Evolutionary conservation across 2,113 vertebrate genomes (phyloP).

Genomic region (Craseonycteris thonglongyai): DNA sequence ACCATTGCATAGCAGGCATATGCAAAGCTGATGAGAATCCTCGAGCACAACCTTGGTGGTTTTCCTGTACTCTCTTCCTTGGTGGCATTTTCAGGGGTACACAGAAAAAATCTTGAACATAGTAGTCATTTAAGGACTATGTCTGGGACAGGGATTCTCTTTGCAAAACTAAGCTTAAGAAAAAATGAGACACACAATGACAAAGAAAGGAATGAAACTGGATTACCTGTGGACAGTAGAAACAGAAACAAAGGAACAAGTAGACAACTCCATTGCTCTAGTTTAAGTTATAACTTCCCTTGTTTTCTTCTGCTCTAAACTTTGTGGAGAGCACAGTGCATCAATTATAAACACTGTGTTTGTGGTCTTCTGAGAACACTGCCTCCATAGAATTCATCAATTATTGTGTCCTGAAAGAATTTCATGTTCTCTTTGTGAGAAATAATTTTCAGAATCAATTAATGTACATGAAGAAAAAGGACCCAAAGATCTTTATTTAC

Average conservation of each 20-base stretch:
- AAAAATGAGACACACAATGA: not conserved
- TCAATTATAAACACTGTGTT: not conserved
- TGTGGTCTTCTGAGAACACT: not conserved
- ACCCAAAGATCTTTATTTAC: not conserved
- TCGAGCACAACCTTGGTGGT: not conserved
- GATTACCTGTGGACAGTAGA: not conserved
- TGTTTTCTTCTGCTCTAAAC: not conserved
- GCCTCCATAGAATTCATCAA: not conserved
- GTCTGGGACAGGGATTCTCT: not conserved
- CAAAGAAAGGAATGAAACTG: slow-evolving; percentile 2
- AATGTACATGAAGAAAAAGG: not conserved
- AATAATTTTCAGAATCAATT: not conserved
- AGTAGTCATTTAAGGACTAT: not conserved
- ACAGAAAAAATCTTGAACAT: not conserved
- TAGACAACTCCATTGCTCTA: not conserved
- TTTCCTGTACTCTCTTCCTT: not conserved
- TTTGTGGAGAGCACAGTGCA: not conserved
- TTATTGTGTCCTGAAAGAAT: not conserved
- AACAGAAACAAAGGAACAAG: not conserved
- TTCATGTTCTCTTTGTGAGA: not conserved
- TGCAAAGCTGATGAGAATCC: not conserved
- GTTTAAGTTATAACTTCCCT: not conserved
- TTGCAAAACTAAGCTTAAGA: not conserved
- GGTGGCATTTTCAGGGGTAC: not conserved
- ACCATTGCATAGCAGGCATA: not conserved